Evolutionary conservation across 1,140 invertebrate species (phyloP), one percentile per base, ranked within the genome.

Genomic region (Apis mellifera): DNA sequence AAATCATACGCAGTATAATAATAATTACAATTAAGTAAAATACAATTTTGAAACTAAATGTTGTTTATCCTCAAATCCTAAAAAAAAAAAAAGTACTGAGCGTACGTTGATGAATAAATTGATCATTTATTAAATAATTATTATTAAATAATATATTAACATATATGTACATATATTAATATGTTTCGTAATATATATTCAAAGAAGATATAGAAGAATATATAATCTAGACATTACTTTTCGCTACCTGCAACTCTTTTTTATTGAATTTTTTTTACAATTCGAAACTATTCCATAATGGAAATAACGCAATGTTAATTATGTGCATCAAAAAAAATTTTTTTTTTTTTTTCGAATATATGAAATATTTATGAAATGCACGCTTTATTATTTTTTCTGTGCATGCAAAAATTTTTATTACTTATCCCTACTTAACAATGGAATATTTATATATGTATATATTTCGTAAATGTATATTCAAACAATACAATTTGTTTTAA

Each of bases 401-500:
- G 65, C 74, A 86, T 86, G 80, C 54, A 71, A 68, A 69, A 73
- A 26, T 86, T 72, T 32, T 78, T 64, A 69, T 57, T 55, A 52
- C 32, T 76, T 84, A 84, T 19, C 76, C 13, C 85, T 87, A 84
- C 26, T 80, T 84, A 81, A 87, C 75, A 86, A 74, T 62, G 54
- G 60, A 84, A 87, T 68, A 66, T 32, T 60, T 80, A 60, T 86
- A 83, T 78, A 79, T 72, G 19, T 69, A 62, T 62, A 68, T 72
- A 50, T 86, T 12, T 69, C n/a, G 62, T 64, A 74, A 55, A 65
- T 83, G 59, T 82, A 78, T 85, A 78, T 85, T 48, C 15, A 66
- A 86, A 26, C 17, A 71, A 79, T 87, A 21, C 32, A 68, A 79
- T 71, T 71, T 57, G 42, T 60, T 64, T 64, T 68, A 75, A 83